Evolutionary conservation across 1,140 invertebrate genomes (phyloP).

Genomic region (Meloidogyne chitwoodi): DNA sequence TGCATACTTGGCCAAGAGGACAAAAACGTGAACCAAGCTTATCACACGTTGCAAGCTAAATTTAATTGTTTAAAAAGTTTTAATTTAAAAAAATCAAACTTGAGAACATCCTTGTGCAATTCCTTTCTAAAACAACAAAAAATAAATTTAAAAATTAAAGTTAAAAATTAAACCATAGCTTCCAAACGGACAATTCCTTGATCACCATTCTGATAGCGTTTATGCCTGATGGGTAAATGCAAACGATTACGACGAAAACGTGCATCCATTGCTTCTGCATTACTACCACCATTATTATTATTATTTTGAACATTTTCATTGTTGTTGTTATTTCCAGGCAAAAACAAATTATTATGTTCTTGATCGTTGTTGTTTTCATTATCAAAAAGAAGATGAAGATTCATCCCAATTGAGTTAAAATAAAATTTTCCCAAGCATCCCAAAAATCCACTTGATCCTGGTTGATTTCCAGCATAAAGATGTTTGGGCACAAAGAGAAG

Average conservation of each 20-base stretch:
- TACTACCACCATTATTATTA: not conserved
- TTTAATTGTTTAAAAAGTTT: not conserved
- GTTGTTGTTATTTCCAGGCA: not conserved
- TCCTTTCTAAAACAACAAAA: not conserved
- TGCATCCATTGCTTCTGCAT: not conserved
- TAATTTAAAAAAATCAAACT: constrained; percentile 34
- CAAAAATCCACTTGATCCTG: constrained; percentile 19
- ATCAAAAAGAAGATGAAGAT: not conserved
- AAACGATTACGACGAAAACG: constrained; percentile 6
- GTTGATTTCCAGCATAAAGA: constrained; percentile 31
- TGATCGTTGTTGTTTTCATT: not conserved
- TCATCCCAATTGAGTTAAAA: constrained; percentile 28
- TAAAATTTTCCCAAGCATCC: constrained; percentile 36
- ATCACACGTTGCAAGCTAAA: constrained; percentile 40
- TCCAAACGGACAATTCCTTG: constrained; percentile 10
- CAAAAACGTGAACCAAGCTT: constrained; percentile 40
- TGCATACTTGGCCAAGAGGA: constrained; percentile 43
- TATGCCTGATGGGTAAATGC: constrained; percentile 1
- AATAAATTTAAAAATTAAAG: too few relatives aligned
- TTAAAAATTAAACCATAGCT: not conserved
- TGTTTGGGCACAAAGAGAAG: constrained; percentile 22
- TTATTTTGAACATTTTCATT: not conserved
- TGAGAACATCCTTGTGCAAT: constrained; percentile 28
- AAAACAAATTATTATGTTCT: not conserved
- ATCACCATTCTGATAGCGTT: not conserved